Conservation (phyloP, 2,797 vertebrate genomes). For the Thaleichthys pacificus region DNA sequence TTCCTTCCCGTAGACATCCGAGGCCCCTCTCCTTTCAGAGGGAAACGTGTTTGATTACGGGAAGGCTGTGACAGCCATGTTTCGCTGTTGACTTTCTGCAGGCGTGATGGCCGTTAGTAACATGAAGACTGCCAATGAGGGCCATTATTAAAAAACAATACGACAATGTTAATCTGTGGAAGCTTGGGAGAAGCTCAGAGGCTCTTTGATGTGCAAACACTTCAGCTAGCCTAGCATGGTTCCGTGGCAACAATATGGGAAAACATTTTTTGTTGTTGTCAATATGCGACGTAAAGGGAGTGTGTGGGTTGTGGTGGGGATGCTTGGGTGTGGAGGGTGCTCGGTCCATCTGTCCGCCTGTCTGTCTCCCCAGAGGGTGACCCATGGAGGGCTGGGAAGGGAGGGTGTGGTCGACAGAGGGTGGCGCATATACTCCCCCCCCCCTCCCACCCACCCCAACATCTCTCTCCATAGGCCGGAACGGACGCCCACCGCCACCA, state of each 20-base stretch:
- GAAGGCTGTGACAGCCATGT: too few species aligned
- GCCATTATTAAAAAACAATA: too few species aligned
- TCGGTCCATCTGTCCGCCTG: conserved; percentile 63
- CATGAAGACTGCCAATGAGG: too few species aligned
- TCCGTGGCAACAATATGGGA: conserved; percentile 23
- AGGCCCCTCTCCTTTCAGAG: neutral
- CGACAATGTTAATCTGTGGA: neutral
- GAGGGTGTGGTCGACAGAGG: conserved; percentile 13
- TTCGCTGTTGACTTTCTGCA: too few species aligned
- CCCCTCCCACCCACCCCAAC: too few species aligned
- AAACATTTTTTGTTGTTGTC: conserved; percentile 23
- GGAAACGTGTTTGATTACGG: too few species aligned
- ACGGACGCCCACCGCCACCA: conserved; percentile 39
- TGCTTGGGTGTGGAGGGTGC: conserved; percentile 27
- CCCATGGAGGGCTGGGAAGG: conserved; percentile 22
- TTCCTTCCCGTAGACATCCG: neutral
- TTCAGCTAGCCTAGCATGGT: neutral
- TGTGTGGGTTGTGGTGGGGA: neutral
- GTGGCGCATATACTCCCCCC: conserved; percentile 31
- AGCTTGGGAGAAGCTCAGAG: neutral
- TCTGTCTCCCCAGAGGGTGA: conserved; percentile 62
- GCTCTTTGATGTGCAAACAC: too few species aligned
- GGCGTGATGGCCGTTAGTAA: too few species aligned
- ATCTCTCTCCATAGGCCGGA: conserved; percentile 31
- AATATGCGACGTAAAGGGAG: conserved; percentile 27